These are phyloP conservation scores for Nycticryphes semicollaris DNA, from an alignment of 2,113 vertebrate species.

Conservation along the genomic window DNA sequence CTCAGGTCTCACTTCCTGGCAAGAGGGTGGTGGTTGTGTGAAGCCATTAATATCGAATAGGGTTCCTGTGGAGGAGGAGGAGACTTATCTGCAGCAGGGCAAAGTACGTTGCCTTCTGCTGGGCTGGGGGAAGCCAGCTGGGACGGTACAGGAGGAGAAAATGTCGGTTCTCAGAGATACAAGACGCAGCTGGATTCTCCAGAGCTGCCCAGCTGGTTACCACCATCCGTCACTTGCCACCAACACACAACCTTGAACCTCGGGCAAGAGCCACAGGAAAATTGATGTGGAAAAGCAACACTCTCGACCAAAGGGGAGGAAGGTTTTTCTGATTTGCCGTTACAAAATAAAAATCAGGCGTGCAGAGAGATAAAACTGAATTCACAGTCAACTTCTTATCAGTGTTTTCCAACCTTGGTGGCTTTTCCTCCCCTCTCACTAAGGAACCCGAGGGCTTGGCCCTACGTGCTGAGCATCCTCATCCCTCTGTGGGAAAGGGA, in stretches of 20 bases:
- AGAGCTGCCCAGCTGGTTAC: background rate
- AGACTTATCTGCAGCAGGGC: background rate
- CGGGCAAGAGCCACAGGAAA: constrained; percentile 5
- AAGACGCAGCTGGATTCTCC: background rate
- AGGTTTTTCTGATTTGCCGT: background rate
- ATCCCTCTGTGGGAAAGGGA: background rate
- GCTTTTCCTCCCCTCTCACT: background rate
- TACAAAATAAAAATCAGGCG: background rate
- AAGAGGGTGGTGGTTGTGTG: fast-evolving
- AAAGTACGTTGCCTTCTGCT: background rate
- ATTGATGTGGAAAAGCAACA: background rate
- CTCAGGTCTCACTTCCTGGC: background rate
- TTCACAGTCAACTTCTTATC: background rate
- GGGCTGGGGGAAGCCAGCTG: background rate
- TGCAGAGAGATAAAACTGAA: background rate
- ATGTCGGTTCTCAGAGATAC: background rate
- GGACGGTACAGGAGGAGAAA: background rate
- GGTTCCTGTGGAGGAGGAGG: background rate
- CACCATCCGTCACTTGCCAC: background rate
- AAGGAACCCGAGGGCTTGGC: background rate
- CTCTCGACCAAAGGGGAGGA: background rate
- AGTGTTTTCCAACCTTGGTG: background rate
- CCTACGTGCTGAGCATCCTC: background rate
- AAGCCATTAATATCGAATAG: background rate
- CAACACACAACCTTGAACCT: background rate